phyloP scores from a whole-genome alignment of 2,797 vertebrate species.

The Platalea minor region DNA sequence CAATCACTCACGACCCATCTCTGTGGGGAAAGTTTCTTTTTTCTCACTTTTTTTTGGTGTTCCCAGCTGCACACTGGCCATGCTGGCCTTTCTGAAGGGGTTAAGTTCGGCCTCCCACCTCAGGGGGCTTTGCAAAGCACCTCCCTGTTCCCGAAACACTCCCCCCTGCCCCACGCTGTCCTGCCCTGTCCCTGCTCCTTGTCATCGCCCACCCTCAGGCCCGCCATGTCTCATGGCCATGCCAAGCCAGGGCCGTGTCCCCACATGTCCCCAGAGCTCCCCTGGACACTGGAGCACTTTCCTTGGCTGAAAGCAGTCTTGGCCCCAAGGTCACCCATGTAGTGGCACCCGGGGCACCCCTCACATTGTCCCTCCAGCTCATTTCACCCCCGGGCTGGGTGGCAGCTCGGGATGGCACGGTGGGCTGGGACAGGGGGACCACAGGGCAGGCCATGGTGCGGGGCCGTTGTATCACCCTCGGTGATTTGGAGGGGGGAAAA shows the following conservation, averaged over 20 bases:
- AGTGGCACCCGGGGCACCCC: not conserved
- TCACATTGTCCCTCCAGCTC: accelerated
- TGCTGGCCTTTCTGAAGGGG: not conserved
- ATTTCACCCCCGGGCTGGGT: not conserved
- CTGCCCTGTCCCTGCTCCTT: not conserved
- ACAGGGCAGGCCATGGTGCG: accelerated
- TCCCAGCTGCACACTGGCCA: accelerated
- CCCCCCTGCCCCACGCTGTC: accelerated
- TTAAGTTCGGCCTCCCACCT: not conserved
- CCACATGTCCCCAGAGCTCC: accelerated
- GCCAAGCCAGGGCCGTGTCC: accelerated
- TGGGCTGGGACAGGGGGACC: not conserved
- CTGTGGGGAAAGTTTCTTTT: not conserved
- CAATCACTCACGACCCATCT: not conserved
- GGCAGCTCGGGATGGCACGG: not conserved
- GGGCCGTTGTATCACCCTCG: accelerated
- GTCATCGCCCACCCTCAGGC: accelerated
- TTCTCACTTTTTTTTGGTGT: not conserved
- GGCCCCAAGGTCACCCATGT: not conserved
- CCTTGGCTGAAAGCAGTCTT: not conserved
- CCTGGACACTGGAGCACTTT: not conserved
- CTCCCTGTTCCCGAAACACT: not conserved
- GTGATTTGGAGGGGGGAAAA: not conserved
- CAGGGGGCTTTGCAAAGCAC: not conserved
- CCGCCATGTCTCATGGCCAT: accelerated